These are phyloP conservation scores for Neodiprion virginianus DNA, from an alignment of 1,140 invertebrate genomes.

Conservation along the genomic window DNA sequence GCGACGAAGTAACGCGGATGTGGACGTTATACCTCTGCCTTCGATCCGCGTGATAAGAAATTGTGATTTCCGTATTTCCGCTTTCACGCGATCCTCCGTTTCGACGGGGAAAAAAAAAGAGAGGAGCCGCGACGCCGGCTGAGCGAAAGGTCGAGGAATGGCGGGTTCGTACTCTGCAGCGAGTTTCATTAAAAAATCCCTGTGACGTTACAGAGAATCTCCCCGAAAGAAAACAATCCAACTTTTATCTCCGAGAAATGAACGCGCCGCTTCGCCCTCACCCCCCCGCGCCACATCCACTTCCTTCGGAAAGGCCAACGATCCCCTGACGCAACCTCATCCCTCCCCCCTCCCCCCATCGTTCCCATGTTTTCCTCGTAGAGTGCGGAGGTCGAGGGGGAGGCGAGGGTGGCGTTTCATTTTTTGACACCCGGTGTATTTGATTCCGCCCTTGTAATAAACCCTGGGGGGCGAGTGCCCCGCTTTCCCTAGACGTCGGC, in stretches of 20 bases:
- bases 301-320: neutral
- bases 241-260: constrained; percentile 7
- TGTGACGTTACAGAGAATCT: neutral
- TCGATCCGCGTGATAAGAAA: too few species aligned
- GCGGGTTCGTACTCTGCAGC: neutral
- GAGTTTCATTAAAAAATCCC: constrained; percentile 4
- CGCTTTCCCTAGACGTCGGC: constrained; percentile 2
- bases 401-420: constrained; percentile 55
- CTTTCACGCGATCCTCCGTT: neutral
- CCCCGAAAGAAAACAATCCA: constrained; percentile 2
- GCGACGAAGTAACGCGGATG: too few species aligned
- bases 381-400: constrained; percentile 12
- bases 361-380: constrained; percentile 3
- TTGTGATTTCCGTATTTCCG: neutral
- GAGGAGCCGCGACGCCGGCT: neutral
- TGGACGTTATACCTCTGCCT: too few species aligned
- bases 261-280: neutral
- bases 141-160: neutral
- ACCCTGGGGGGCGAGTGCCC: constrained; percentile 40
- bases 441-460: constrained; percentile 65
- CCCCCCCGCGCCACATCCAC: neutral
- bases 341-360: constrained; percentile 17
- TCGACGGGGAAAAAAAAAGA: neutral
- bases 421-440: constrained; percentile 65
- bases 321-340: constrained; percentile 32